A percentile compares a stretch with the other conserved stretches of the same genome.
Conservation (phyloP, 35 echinoderm and acorn worm species). For the Apostichopus japonicus region DNA sequence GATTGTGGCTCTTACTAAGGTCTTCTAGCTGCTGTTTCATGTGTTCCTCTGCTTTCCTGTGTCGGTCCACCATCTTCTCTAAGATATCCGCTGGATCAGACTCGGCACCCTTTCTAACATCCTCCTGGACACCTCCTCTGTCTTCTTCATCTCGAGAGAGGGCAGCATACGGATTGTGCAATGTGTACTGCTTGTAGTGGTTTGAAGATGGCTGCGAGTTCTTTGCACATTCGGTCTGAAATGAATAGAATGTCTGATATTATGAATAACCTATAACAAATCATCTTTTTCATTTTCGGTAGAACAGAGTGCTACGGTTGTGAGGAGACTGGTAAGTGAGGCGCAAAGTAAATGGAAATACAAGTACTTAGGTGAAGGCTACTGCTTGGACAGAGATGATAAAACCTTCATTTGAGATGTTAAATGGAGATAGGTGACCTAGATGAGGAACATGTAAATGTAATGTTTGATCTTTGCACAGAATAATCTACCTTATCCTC, state of each 20-base stretch:
- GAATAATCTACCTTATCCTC: too few relatives aligned
- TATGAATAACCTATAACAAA: too few relatives aligned
- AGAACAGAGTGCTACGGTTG: too few relatives aligned
- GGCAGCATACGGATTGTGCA: conserved; percentile 85
- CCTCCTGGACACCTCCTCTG: conserved; percentile 49
- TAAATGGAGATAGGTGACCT: too few relatives aligned
- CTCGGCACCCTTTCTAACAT: conserved; percentile 40
- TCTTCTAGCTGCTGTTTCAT: conserved; percentile 80
- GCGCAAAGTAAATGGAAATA: too few relatives aligned
- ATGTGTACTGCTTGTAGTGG: conserved; percentile 78
- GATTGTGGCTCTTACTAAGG: conserved; percentile 79
- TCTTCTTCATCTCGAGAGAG: conserved; percentile 74
- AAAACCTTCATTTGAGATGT: too few relatives aligned
- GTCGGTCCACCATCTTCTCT: conserved; percentile 77
- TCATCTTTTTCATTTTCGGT: too few relatives aligned
- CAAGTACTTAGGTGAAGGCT: too few relatives aligned
- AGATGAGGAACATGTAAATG: too few relatives aligned
- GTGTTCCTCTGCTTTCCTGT: conserved; percentile 86
- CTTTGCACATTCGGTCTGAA: conserved; percentile 74
- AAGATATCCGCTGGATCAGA: conserved; percentile 70
- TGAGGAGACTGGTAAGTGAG: too few relatives aligned
- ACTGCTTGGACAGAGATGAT: too few relatives aligned
- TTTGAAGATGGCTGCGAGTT: conserved; percentile 65
- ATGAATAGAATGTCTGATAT: background rate
- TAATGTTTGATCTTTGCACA: too few relatives aligned